Evolutionary conservation across 2,113 vertebrate genomes (phyloP).

Genomic region (Garra rufa): DNA sequence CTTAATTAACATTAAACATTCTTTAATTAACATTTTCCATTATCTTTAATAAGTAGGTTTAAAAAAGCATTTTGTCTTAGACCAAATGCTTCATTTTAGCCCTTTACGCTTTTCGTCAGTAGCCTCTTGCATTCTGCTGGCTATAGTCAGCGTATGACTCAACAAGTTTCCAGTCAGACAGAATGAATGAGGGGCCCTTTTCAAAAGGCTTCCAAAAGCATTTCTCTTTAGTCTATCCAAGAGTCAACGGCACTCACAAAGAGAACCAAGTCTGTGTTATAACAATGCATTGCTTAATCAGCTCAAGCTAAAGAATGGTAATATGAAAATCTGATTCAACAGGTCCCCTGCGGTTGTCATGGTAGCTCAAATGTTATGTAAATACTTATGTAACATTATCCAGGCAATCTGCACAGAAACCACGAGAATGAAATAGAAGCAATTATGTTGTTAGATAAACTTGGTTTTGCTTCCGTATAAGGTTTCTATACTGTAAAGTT

Average conservation of each 20-base stretch:
- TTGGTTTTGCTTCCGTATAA: neutral
- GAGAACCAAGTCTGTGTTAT: slow-evolving; percentile 4
- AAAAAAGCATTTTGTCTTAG: neutral
- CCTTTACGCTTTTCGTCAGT: neutral
- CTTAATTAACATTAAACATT: too few relatives aligned
- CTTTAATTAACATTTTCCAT: too few relatives aligned
- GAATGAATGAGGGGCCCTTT: slow-evolving; percentile 28
- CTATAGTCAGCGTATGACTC: slow-evolving; percentile 24
- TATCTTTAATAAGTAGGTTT: too few relatives aligned
- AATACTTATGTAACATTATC: slow-evolving; percentile 41
- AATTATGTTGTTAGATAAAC: neutral
- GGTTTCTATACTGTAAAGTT: neutral
- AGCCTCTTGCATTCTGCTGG: neutral
- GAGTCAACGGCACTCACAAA: slow-evolving; percentile 23
- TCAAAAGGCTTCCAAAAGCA: slow-evolving; percentile 32
- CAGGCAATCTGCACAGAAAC: neutral
- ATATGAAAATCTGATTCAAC: neutral
- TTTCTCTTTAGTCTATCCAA: slow-evolving; percentile 33
- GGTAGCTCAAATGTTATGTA: slow-evolving; percentile 26
- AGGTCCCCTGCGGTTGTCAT: neutral
- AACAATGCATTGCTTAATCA: slow-evolving; percentile 11
- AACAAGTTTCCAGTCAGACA: slow-evolving; percentile 27
- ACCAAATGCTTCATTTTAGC: neutral
- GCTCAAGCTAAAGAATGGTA: neutral
- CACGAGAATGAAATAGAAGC: neutral